phyloP scores from a whole-genome alignment of 2,113 vertebrate species.

The Rhinolophus ferrumequinum region DNA sequence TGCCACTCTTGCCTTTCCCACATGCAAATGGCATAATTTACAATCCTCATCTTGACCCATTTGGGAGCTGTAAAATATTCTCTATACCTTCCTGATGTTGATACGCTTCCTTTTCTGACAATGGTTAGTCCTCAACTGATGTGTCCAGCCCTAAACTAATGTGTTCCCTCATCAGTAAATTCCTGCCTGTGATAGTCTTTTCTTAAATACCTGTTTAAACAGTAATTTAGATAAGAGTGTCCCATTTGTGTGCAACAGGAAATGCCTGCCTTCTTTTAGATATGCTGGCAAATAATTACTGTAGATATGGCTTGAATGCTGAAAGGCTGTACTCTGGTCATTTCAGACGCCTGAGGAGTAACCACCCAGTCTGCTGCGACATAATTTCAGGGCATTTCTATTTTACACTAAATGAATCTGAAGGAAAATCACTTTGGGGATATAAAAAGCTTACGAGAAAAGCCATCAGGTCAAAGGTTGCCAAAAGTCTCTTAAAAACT shows the following conservation, averaged over 20 bases:
- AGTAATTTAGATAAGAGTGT: slow-evolving; percentile 87
- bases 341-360: slow-evolving; percentile 63
- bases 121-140: slow-evolving; percentile 69
- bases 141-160: slow-evolving; percentile 79
- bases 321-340: slow-evolving; percentile 58
- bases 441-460: slow-evolving; percentile 67
- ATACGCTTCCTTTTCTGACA: slow-evolving; percentile 81
- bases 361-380: slow-evolving; percentile 36
- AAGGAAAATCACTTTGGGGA: slow-evolving; percentile 70
- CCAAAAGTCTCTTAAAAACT: slow-evolving; percentile 59
- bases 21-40: not conserved
- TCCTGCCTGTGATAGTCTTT: slow-evolving; percentile 82
- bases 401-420: slow-evolving; percentile 66
- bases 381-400: slow-evolving; percentile 47
- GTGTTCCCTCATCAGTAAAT: slow-evolving; percentile 84
- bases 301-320: slow-evolving; percentile 73
- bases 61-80: slow-evolving; percentile 65
- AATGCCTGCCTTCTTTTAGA: slow-evolving; percentile 86
- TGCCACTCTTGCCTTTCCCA: not conserved
- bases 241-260: slow-evolving; percentile 85
- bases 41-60: slow-evolving; percentile 28
- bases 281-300: slow-evolving; percentile 82
- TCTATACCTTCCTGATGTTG: slow-evolving; percentile 78
- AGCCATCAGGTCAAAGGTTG: slow-evolving; percentile 62
- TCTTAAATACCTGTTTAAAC: slow-evolving; percentile 86